Evolutionary conservation across 2,797 vertebrate genomes (phyloP).

Genomic region (Hippopotamyrus pictus): DNA sequence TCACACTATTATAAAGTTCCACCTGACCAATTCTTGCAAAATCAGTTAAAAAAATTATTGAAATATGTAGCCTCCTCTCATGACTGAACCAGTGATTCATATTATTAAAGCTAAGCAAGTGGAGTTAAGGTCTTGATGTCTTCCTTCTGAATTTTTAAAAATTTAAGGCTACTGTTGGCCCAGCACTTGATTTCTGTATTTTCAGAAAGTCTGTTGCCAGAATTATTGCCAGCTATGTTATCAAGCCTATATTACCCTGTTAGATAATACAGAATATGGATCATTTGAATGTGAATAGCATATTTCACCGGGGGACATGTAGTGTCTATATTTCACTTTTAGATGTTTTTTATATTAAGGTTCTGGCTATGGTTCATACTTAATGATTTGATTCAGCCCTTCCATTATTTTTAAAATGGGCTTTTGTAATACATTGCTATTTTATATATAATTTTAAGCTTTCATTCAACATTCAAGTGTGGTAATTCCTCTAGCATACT

Average conservation of each 20-base stretch:
- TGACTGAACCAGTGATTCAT: background rate
- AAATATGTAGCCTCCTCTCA: background rate
- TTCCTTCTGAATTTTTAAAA: background rate
- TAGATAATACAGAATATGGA: background rate
- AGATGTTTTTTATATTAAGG: background rate
- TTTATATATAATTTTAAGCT: background rate
- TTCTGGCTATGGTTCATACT: background rate
- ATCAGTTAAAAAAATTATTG: background rate
- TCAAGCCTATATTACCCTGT: background rate
- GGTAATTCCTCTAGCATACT: background rate
- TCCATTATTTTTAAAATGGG: constrained; percentile 4
- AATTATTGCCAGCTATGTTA: background rate
- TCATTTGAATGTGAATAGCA: background rate
- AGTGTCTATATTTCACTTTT: background rate
- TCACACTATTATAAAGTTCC: background rate
- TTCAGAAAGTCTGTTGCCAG: background rate
- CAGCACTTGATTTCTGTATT: background rate
- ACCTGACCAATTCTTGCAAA: background rate
- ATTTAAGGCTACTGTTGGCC: background rate
- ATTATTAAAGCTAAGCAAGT: background rate
- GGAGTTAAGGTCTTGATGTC: background rate
- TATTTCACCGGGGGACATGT: background rate
- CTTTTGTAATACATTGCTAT: background rate
- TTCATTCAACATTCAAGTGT: background rate
- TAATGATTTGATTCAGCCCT: background rate